Conservation (phyloP, 2,888 invertebrate species). For the Ectemnius continuus region DNA sequence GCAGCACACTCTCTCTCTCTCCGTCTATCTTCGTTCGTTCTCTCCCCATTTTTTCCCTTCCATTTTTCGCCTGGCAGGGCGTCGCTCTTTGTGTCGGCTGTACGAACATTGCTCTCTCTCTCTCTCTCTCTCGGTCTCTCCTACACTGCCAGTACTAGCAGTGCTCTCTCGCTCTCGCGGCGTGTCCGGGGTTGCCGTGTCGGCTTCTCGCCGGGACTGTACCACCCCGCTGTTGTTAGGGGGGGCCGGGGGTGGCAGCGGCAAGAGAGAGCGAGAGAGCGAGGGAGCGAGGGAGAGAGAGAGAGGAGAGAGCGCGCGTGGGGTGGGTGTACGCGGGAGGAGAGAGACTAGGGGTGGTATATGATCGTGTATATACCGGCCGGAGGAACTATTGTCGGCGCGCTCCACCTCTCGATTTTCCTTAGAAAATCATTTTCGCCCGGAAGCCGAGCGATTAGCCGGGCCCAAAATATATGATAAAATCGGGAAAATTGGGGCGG, state of each 20-base stretch:
- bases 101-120: slow-evolving; percentile 51
- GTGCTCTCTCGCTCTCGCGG: slow-evolving; percentile 10
- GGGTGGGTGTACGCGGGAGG: no score
- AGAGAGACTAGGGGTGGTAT: slow-evolving; percentile 77
- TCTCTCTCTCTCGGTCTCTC: no score
- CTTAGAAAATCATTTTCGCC: slow-evolving; percentile 66
- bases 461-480: slow-evolving; percentile 62
- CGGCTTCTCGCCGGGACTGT: slow-evolving; percentile 74
- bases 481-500: slow-evolving; percentile 65
- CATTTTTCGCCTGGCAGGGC: slow-evolving; percentile 54
- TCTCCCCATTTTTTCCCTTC: slow-evolving; percentile 38
- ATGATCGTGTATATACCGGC: slow-evolving; percentile 77
- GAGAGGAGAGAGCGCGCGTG: no score
- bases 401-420: slow-evolving; percentile 76
- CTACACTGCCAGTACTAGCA: background rate
- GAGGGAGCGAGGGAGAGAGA: no score
- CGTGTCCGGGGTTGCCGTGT: slow-evolving; percentile 56
- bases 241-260: slow-evolving; percentile 62
- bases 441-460: slow-evolving; percentile 35
- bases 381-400: slow-evolving; percentile 76
- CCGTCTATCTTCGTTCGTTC: slow-evolving; percentile 1
- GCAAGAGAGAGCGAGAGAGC: no score
- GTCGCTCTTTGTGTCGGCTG: slow-evolving; percentile 61
- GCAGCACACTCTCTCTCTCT: slow-evolving; percentile 8
- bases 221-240: slow-evolving; percentile 78